Evolutionary conservation across 2,797 vertebrate genomes (phyloP).

Genomic region (Cyclopterus lumpus): DNA sequence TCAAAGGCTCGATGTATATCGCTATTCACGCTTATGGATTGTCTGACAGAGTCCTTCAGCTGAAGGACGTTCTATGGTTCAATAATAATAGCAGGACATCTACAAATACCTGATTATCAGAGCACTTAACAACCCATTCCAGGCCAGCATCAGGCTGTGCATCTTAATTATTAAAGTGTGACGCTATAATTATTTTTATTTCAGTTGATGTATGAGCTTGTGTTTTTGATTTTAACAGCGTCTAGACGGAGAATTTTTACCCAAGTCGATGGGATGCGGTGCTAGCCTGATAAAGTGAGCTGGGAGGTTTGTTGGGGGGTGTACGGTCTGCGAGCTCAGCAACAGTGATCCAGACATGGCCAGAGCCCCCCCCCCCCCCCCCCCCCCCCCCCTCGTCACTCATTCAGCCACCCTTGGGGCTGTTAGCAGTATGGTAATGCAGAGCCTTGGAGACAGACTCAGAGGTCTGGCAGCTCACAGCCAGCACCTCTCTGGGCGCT

Average conservation of each 20-base stretch:
- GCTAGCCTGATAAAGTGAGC: conserved; percentile 10
- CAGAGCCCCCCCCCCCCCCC: conserved; percentile 25
- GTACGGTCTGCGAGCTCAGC: neutral
- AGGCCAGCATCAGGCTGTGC: neutral
- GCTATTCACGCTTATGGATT: conserved; percentile 54
- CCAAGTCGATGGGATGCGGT: conserved; percentile 21
- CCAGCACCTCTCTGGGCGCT: conserved; percentile 5
- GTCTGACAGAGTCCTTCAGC: conserved; percentile 15
- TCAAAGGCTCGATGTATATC: conserved; percentile 29
- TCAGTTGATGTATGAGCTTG: neutral
- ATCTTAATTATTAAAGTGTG: conserved; percentile 25
- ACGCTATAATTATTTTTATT: conserved; percentile 21
- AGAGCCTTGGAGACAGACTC: conserved; percentile 21
- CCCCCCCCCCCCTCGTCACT: conserved; percentile 6
- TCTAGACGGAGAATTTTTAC: conserved; percentile 60
- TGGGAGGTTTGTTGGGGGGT: conserved; percentile 4
- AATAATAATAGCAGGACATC: neutral
- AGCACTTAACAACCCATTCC: neutral
- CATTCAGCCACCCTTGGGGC: conserved; percentile 22
- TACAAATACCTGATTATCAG: conserved; percentile 8
- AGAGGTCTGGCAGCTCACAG: conserved; percentile 12
- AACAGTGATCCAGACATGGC: conserved; percentile 38
- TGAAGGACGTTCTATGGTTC: conserved; percentile 6
- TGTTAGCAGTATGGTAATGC: conserved; percentile 51
- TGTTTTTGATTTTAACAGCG: conserved; percentile 22